Evolutionary conservation across 2,113 vertebrate genomes (phyloP), one percentile per base, ranked within the genome.

Genomic region (Poicephalus gulielmi): DNA sequence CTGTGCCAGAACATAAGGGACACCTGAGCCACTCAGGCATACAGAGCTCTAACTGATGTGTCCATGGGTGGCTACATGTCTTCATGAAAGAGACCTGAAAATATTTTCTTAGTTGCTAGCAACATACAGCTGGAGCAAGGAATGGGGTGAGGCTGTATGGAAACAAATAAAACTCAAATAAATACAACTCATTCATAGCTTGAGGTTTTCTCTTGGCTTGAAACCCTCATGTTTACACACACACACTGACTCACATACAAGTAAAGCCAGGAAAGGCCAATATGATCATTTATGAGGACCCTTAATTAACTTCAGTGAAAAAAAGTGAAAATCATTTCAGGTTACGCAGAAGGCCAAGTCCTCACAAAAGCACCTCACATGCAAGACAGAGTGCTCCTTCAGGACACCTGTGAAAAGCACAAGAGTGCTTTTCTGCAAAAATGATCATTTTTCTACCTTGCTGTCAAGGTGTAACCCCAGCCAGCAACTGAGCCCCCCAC

Each of bases 11-110:
- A 31, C 17, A 5, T 18, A 59, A 86, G 14, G 10, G 50, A 20
- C 52, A 64, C 17, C 43, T 64, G 62, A 76, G 37, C 17, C 31
- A 3, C 70, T 35, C 23, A 0, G 0, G 12, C 1, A 0, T 9
- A 43, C 18, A 46, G 39, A 77, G 35, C 35, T 55, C 15, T 69
- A 62, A 66, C n/a, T 2, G 3, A 20, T 33, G 20, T 3, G 1
- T 33, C 37, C 0, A 1, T 44, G 35, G 9, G 37, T 39, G 39
- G 62, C 30, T 60, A 12, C 27, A 41, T 20, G 10, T 13, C 39
- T 57, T 78, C 46, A 3, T 33, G n/a, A 8, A 37, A n/a, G 13
- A 73, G 37, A 60, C 41, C 28, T 66, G 25, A 80, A 93, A 77
- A 77, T 53, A 23, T 7, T n/a, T 20, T 31, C 20, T 39, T 31